Evolutionary conservation across 1,140 invertebrate species (phyloP).

Genomic region (Mactra quadrangularis): DNA sequence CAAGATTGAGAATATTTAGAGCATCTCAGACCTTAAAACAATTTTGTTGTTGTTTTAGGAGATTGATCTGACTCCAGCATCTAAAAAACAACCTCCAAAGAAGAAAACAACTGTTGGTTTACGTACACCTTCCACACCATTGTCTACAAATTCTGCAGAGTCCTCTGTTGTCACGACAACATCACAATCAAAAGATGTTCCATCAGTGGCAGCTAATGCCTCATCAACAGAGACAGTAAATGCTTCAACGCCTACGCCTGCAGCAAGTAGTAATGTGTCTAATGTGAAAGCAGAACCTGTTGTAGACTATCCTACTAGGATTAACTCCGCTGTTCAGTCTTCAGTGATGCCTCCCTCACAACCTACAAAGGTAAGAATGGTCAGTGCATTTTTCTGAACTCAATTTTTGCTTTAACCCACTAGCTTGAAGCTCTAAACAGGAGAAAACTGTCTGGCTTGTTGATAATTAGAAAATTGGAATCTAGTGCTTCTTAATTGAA

Average conservation of each 20-base stretch:
- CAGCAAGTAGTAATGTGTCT: conserved; percentile 52
- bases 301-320: conserved; percentile 10
- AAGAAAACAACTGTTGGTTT: conserved; percentile 11
- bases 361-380: conserved; percentile 87
- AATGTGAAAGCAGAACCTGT: conserved; percentile 31
- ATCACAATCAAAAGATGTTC: conserved; percentile 55
- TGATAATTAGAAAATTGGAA: neutral
- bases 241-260: conserved; percentile 51
- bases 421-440: too few species aligned
- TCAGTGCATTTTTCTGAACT: too few species aligned
- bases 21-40: too few species aligned
- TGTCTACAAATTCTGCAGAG: conserved; percentile 31
- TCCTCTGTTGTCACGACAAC: conserved; percentile 59
- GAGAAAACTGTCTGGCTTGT: too few species aligned
- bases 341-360: conserved; percentile 89
- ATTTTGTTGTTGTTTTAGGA: too few species aligned
- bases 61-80: conserved; percentile 8
- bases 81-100: conserved; percentile 13
- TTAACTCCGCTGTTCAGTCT: conserved; percentile 40
- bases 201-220: conserved; percentile 57
- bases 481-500: neutral
- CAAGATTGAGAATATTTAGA: too few species aligned
- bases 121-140: conserved; percentile 4
- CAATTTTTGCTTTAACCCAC: too few species aligned
- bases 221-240: conserved; percentile 48